phyloP scores from a whole-genome alignment of 2,113 vertebrate genomes.

The Poecilia latipinna region DNA sequence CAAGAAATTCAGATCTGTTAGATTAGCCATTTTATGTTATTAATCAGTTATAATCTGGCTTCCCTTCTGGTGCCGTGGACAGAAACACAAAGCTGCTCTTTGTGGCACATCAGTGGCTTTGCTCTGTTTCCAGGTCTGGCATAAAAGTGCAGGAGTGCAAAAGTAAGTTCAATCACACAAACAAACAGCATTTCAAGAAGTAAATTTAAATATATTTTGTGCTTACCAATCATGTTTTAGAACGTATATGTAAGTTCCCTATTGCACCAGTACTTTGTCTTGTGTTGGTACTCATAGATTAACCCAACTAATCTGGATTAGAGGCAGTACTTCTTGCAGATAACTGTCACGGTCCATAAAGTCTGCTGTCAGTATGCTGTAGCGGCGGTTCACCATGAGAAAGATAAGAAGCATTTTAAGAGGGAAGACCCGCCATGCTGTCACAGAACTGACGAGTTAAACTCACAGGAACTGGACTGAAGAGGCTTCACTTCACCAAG shows the following conservation, averaged over 20 bases:
- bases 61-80: background rate
- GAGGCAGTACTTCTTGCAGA: constrained; percentile 1
- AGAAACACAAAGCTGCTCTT: too few relatives aligned
- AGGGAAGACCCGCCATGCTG: background rate
- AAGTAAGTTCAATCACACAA: background rate
- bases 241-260: background rate
- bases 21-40: background rate
- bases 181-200: background rate
- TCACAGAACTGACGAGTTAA: background rate
- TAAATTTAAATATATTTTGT: background rate
- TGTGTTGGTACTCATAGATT: constrained; percentile 34
- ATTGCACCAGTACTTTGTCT: background rate
- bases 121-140: background rate
- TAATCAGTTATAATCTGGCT: background rate
- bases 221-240: background rate
- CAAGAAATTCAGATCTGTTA: background rate
- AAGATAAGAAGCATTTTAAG: background rate
- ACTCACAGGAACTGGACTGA: background rate
- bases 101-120: background rate
- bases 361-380: background rate
- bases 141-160: background rate
- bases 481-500: background rate
- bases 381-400: background rate
- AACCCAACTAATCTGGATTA: constrained; percentile 59
- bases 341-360: constrained; percentile 14